Percentiles rank a stretch among this genome's conserved stretches.
Conservation (phyloP, 2,888 invertebrate species). For the Lycophotia porphyrea region DNA sequence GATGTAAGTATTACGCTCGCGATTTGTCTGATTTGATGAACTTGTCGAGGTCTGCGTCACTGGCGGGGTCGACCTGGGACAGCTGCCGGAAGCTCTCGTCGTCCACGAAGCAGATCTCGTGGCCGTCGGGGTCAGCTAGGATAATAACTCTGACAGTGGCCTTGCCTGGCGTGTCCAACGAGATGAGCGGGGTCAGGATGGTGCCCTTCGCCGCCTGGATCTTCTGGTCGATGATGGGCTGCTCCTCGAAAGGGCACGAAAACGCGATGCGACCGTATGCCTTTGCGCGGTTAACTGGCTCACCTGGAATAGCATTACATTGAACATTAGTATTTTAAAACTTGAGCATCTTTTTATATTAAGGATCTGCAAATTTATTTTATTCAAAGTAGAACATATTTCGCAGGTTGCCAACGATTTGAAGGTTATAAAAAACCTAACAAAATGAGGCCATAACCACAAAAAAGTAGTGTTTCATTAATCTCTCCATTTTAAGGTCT, state of each 20-base stretch:
- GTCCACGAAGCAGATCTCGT: slow-evolving; percentile 99
- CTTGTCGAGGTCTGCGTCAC: slow-evolving; percentile 94
- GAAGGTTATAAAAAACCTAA: not conserved
- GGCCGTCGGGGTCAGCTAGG: slow-evolving; percentile 98
- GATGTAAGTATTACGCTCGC: slow-evolving; percentile 73
- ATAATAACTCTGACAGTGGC: slow-evolving; percentile 99
- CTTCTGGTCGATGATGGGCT: slow-evolving; percentile 93
- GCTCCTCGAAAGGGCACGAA: slow-evolving; percentile 94
- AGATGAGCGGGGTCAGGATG: slow-evolving; percentile 96
- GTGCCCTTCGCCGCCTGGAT: slow-evolving; percentile 93
- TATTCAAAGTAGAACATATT: not conserved
- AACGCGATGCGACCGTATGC: slow-evolving; percentile 99
- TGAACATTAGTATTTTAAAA: not conserved
- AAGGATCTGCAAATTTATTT: not conserved
- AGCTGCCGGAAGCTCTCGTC: slow-evolving; percentile 97
- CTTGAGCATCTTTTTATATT: not conserved
- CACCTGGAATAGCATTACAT: slow-evolving; percentile 81
- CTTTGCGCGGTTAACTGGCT: slow-evolving; percentile 94
- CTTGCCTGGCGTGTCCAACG: slow-evolving; percentile 99
- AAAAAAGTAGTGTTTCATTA: no score
- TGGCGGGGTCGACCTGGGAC: slow-evolving; percentile 95
- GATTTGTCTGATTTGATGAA: slow-evolving; percentile 93
- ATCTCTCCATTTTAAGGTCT: no score
- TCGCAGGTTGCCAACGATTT: not conserved
- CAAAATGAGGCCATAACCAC: not conserved